Conservation (phyloP, 2,113 vertebrate species). For the Takifugu bimaculatus region DNA sequence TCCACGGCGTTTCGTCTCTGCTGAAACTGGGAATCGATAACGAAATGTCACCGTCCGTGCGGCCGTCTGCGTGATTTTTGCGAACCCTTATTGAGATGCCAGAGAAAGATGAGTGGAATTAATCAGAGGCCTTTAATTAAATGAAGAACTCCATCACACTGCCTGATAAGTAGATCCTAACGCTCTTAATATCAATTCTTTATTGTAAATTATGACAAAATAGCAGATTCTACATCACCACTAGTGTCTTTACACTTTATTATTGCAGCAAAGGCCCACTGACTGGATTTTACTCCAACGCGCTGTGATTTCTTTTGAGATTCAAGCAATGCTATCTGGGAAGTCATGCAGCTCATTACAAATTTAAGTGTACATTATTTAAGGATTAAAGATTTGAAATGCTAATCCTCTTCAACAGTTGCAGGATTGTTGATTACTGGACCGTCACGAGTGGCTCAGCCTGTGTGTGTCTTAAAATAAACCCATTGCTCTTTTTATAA, state of each 20-base stretch:
- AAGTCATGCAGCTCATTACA: constrained; percentile 61
- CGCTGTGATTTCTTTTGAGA: constrained; percentile 17
- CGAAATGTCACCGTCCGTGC: constrained; percentile 49
- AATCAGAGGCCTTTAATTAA: constrained; percentile 47
- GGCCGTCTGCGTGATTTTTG: constrained; percentile 1
- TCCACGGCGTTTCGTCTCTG: constrained; percentile 14
- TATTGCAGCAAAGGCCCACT: too few species aligned
- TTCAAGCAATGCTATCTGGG: constrained; percentile 48
- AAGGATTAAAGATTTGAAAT: constrained; percentile 46
- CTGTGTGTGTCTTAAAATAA: constrained; percentile 27
- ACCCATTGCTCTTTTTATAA: neutral
- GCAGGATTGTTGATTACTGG: constrained; percentile 46
- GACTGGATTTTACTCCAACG: too few species aligned
- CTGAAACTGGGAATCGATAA: constrained; percentile 43
- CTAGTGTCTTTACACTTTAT: too few species aligned
- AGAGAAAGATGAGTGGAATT: constrained; percentile 20
- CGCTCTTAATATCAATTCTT: too few species aligned
- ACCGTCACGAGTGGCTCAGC: constrained; percentile 17
- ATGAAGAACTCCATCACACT: constrained; percentile 15
- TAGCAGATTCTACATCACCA: too few species aligned
- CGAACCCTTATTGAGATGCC: constrained; percentile 4
- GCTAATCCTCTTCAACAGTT: constrained; percentile 61
- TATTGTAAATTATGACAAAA: too few species aligned
- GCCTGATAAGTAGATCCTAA: neutral
- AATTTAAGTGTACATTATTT: constrained; percentile 59